Evolutionary conservation across 1,140 invertebrate species (phyloP), one percentile per base, ranked within the genome.

Genomic region (Holcopasites calliopsidis): DNA sequence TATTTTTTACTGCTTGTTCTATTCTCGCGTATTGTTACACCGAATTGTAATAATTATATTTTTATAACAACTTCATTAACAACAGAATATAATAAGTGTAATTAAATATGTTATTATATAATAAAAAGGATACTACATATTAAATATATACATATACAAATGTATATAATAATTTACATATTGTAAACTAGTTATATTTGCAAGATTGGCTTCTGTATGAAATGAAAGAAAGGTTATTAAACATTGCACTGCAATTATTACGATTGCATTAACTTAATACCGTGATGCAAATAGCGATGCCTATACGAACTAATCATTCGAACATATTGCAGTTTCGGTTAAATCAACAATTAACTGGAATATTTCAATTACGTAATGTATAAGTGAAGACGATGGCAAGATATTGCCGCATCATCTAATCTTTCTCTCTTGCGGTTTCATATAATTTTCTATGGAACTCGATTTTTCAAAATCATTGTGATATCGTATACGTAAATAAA

Each of bases 301-400:
- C n/a, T 35, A 70, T 28, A 8, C 23, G 54, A 71, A 33, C 26
- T 3, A 47, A 7, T 60, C 16, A 42, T n/a, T 66, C 54, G 2
- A 35, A 10, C 8, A 54, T 49, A n/a, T n/a, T 23, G 16, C 47
- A 23, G 42, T 71, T 7, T 13, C 28, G 10, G 16, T 0, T 40
- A 35, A 26, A 35, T n/a, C 3, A 31, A 21, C 3, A 40, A 55
- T 38, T 13, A 52, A 18, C 18, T 21, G 6, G 7, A 38, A 47
- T 16, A 13, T 57, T 50, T 23, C 42, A 38, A 70, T 73, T 61
- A 40, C 23, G n/a, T 28, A 72, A 72, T 52, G n/a, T n/a, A 6
- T 26, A 3, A 8, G 13, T 3, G 3, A 31, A 40, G 58, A 42
- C 35, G 33, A 13, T 35, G 2, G n/a, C 7, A 23, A 10, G 18